Conservation (phyloP, 1,140 invertebrate species). For the Sitophilus oryzae region DNA sequence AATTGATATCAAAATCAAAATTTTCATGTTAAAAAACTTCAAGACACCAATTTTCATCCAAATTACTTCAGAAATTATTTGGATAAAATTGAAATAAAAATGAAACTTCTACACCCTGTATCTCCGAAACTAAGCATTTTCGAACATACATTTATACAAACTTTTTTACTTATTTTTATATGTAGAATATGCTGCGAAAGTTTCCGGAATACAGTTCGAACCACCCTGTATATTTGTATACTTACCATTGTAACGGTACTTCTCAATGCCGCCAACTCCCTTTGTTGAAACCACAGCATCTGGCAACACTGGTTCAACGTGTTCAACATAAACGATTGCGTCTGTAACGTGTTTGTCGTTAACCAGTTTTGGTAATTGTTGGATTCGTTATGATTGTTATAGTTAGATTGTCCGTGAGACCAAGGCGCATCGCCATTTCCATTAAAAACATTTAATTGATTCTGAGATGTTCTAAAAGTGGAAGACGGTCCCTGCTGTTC, state of each 20-base stretch:
- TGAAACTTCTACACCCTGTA: too few relatives aligned
- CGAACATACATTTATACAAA: too few relatives aligned
- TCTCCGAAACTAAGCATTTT: too few relatives aligned
- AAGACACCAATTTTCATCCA: too few relatives aligned
- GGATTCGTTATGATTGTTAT: constrained; percentile 9
- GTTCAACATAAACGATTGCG: constrained; percentile 45
- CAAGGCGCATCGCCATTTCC: constrained; percentile 22
- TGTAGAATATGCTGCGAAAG: too few relatives aligned
- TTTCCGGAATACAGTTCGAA: too few relatives aligned
- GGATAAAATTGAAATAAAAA: too few relatives aligned
- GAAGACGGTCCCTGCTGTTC: constrained; percentile 32
- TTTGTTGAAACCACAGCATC: constrained; percentile 47
- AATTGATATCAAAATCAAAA: too few relatives aligned
- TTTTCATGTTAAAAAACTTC: background rate
- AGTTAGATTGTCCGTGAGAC: constrained; percentile 6
- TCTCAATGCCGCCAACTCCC: constrained; percentile 42
- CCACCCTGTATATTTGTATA: too few relatives aligned
- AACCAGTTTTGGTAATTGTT: constrained; percentile 37
- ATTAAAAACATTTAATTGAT: constrained; percentile 33
- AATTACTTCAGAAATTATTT: too few relatives aligned
- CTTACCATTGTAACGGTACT: constrained; percentile 39
- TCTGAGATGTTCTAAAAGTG: constrained; percentile 20
- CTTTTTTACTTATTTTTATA: too few relatives aligned
- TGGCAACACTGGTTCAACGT: constrained; percentile 49
- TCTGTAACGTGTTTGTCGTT: constrained; percentile 41